Evolutionary conservation across 2,797 vertebrate species (phyloP).

Genomic region (Muscicapa striata): DNA sequence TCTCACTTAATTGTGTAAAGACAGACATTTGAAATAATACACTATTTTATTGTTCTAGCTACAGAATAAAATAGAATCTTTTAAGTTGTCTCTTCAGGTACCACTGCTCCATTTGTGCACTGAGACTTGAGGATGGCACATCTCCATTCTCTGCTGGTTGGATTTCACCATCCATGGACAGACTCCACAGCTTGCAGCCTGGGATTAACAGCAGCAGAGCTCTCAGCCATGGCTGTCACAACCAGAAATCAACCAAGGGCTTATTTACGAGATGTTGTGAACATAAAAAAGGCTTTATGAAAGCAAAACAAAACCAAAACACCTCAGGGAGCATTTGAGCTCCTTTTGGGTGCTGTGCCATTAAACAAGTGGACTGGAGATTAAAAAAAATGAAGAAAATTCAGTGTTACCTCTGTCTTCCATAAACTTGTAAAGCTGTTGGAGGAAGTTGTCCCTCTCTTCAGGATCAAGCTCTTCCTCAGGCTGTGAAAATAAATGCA

Average conservation of each 20-base stretch:
- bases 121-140: not conserved
- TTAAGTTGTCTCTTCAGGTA: not conserved
- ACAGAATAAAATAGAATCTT: not conserved
- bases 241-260: not conserved
- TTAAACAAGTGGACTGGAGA: not conserved
- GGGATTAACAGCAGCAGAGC: not conserved
- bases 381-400: not conserved
- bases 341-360: not conserved
- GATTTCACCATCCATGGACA: not conserved
- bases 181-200: constrained; percentile 1
- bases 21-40: not conserved
- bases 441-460: constrained; percentile 96
- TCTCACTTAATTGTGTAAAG: not conserved
- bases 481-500: constrained; percentile 78
- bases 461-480: constrained; percentile 96
- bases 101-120: not conserved
- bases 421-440: constrained; percentile 99
- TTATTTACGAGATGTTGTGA: not conserved
- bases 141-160: not conserved
- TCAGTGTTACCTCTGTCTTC: constrained; percentile 88
- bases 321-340: not conserved
- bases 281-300: not conserved
- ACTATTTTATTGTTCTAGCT: not conserved
- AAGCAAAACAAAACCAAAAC: not conserved
- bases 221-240: not conserved